Evolutionary conservation across 2,797 vertebrate genomes (phyloP).

Genomic region (Florisuga fusca): DNA sequence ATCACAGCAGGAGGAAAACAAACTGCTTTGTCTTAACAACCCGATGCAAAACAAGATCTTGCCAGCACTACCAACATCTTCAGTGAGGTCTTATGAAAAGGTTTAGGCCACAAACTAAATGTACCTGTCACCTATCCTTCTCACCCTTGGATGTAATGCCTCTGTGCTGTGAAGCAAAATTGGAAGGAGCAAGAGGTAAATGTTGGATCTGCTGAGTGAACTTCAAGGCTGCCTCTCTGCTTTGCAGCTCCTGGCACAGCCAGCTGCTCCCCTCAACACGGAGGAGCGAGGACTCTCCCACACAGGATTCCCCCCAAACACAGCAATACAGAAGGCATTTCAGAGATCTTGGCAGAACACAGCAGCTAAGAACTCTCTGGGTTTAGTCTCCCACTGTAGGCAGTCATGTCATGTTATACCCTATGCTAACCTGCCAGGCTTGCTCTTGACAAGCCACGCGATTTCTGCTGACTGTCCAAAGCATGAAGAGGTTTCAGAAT

Average conservation of each 20-base stretch:
- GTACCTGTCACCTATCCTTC: neutral
- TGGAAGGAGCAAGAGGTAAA: neutral
- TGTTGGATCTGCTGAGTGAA: neutral
- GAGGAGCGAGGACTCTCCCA: neutral
- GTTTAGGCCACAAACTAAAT: neutral
- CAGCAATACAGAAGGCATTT: neutral
- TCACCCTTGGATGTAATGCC: neutral
- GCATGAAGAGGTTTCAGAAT: neutral
- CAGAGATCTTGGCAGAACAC: neutral
- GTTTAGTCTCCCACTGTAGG: neutral
- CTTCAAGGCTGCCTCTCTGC: neutral
- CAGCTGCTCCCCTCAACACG: neutral
- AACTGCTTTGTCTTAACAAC: neutral
- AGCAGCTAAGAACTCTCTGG: neutral
- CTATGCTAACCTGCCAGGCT: neutral
- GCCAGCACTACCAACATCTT: neutral
- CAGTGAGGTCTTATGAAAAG: neutral
- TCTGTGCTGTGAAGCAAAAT: neutral
- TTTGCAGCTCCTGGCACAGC: neutral
- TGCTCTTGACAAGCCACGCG: neutral
- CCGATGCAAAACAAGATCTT: neutral
- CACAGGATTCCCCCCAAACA: neutral
- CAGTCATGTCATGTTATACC: accelerated
- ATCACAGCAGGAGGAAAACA: neutral
- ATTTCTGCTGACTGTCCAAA: neutral